phyloP scores from a whole-genome alignment of 2,888 invertebrate genomes.

The Lycia hirtaria region DNA sequence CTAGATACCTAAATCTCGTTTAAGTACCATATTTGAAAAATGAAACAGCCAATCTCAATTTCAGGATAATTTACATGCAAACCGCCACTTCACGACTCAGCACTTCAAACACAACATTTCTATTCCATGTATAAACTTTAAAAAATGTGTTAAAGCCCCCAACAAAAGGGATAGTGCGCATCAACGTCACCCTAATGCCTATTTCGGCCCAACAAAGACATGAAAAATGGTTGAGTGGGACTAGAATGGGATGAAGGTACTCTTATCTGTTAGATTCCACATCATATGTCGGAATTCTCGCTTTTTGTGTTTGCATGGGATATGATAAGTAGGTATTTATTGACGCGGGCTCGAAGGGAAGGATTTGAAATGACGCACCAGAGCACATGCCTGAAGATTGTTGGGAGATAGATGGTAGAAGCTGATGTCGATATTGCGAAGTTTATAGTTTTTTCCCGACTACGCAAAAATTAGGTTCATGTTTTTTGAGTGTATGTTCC shows the following conservation, averaged over 20 bases:
- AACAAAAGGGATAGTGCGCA: slow-evolving; percentile 61
- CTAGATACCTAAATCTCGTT: too few species aligned
- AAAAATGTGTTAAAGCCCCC: slow-evolving; percentile 61
- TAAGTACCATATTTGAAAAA: neutral
- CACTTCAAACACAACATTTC: slow-evolving; percentile 22
- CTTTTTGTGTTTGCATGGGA: slow-evolving; percentile 44
- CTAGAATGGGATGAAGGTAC: slow-evolving; percentile 78
- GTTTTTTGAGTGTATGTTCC: too few species aligned
- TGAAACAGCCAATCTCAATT: neutral
- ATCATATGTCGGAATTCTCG: slow-evolving; percentile 59
- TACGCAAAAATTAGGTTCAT: too few species aligned
- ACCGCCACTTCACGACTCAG: neutral
- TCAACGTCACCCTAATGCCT: slow-evolving; percentile 71
- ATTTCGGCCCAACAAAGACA: slow-evolving; percentile 75
- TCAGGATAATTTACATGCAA: slow-evolving; percentile 2
- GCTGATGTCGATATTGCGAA: too few species aligned
- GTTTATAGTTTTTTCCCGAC: too few species aligned
- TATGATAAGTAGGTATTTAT: slow-evolving; percentile 42
- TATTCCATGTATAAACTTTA: slow-evolving; percentile 45
- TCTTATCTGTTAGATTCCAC: slow-evolving; percentile 75
- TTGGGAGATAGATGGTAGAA: slow-evolving; percentile 5
- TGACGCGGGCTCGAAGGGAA: slow-evolving; percentile 33
- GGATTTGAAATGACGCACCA: slow-evolving; percentile 31
- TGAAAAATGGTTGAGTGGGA: slow-evolving; percentile 79
- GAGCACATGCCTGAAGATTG: slow-evolving; percentile 6